Conservation (phyloP, 1,140 invertebrate genomes). For the Plectrocnemia conspersa region DNA sequence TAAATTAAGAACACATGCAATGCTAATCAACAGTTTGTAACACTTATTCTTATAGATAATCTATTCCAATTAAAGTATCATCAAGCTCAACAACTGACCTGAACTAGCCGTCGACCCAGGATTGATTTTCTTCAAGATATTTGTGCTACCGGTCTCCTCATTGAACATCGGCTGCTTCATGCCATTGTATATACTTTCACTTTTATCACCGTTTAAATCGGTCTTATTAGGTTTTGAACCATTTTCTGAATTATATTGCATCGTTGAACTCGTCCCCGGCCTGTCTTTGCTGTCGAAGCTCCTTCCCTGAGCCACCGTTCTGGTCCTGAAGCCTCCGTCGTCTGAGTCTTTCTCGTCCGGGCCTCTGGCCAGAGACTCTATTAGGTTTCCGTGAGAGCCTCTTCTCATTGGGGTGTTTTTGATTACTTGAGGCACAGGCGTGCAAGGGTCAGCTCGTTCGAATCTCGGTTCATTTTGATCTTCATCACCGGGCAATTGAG, state of each 20-base stretch:
- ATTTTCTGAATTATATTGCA: slow-evolving; percentile 29
- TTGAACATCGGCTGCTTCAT: slow-evolving; percentile 32
- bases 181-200: slow-evolving; percentile 30
- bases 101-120: slow-evolving; percentile 50
- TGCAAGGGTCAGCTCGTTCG: slow-evolving; percentile 23
- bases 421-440: slow-evolving; percentile 9
- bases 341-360: slow-evolving; percentile 53
- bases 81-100: slow-evolving; percentile 18
- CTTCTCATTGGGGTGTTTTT: slow-evolving; percentile 41
- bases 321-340: slow-evolving; percentile 53
- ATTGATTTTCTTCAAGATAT: slow-evolving; percentile 47
- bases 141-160: slow-evolving; percentile 27
- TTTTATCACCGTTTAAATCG: slow-evolving; percentile 44
- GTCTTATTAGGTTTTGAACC: slow-evolving; percentile 42
- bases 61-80: neutral
- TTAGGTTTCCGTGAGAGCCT: slow-evolving; percentile 55
- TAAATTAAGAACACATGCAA: no score
- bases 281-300: slow-evolving; percentile 45
- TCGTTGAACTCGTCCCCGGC: slow-evolving; percentile 6
- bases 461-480: slow-evolving; percentile 36
- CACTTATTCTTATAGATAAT: no score
- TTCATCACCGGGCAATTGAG: slow-evolving; percentile 58
- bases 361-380: slow-evolving; percentile 43
- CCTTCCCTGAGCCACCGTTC: slow-evolving; percentile 44
- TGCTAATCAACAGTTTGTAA: no score